Base-by-base conservation (phyloP, 2,888 invertebrate species). In the Caprella mutica region DNA sequence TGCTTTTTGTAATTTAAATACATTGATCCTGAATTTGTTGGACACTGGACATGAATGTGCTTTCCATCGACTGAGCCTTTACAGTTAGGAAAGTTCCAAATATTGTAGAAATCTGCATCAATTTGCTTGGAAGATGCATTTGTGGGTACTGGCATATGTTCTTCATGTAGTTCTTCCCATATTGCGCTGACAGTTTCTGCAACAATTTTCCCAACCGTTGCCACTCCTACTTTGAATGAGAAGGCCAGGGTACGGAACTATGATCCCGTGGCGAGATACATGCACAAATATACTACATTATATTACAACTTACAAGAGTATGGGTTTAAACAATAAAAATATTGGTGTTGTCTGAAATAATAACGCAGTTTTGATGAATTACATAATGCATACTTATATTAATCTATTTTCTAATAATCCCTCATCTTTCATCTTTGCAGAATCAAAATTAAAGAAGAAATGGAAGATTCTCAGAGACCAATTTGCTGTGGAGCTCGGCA, bases 1-100 rank as follows among this genome's bases (percentile, higher is more conserved):
- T 40, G 39, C 27, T 52, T 55, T 33, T 46, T 61, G 33, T 61
- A 61, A 39, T 54, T 56, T 27, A 40, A 63, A 29, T 56, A 63
- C 51, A 61, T 52, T 23, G 60, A 63, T 19, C 63, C 59, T 46
- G 53, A 57, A 39, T 61, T 61, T 19, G 42, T 26, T 1, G 62
- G 56, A 38, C 62, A 62, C 44, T 33, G 40, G 48, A 61, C 24
- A 44, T 53, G 55, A n/a, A 67, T 56, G 55, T 67, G 67, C 52
- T 68, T 57, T 9, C 65, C 67, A 54, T 68, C 68, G 14, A 68
- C 55, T 19, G 67, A 66, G 9, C 65, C 65, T 48, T 59, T 48
- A 46, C 62, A 63, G 58, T 69, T 67, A 23, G 58, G 68, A 52
- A 68, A 69, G 42, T 68, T 65, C 66, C 68, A 69, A 21, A 44